Conservation (phyloP, 2,888 invertebrate genomes). For the Himalopsyche anomala region DNA sequence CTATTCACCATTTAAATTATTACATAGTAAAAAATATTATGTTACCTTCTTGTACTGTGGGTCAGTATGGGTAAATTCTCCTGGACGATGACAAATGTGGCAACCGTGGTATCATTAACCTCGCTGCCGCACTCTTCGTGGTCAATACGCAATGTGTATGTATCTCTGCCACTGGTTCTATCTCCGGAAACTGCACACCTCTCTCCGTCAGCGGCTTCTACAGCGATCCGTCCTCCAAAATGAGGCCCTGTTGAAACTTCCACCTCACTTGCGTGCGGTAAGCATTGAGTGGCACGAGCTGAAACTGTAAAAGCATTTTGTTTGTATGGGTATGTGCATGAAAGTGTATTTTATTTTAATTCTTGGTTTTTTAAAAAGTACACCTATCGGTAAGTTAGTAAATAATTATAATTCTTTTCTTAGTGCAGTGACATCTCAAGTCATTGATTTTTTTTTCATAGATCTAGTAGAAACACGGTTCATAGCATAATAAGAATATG, state of each 20-base stretch:
- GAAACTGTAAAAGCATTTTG: constrained; percentile 80
- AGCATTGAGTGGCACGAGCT: constrained; percentile 86
- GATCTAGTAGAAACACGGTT: no score
- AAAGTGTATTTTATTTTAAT: neutral
- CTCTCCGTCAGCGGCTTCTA: constrained; percentile 84
- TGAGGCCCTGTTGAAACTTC: constrained; percentile 89
- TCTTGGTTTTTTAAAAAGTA: neutral
- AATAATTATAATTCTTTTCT: no score
- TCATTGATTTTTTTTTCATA: no score
- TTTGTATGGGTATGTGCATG: neutral
- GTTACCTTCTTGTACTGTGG: constrained; percentile 83
- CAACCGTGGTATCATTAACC: constrained; percentile 87
- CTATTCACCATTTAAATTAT: no score
- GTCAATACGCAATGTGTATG: constrained; percentile 85
- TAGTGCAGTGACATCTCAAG: no score
- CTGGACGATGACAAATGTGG: constrained; percentile 89
- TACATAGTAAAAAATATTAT: no score
- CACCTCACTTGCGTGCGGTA: constrained; percentile 88
- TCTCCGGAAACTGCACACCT: constrained; percentile 86
- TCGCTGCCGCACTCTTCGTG: constrained; percentile 85
- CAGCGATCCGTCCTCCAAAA: constrained; percentile 87
- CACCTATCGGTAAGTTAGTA: no score
- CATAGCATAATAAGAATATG: no score
- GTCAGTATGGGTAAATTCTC: constrained; percentile 90
- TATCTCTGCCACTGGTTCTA: constrained; percentile 83